Evolutionary conservation across 2,888 invertebrate genomes (phyloP).

Genomic region (Osmoderma eremita): DNA sequence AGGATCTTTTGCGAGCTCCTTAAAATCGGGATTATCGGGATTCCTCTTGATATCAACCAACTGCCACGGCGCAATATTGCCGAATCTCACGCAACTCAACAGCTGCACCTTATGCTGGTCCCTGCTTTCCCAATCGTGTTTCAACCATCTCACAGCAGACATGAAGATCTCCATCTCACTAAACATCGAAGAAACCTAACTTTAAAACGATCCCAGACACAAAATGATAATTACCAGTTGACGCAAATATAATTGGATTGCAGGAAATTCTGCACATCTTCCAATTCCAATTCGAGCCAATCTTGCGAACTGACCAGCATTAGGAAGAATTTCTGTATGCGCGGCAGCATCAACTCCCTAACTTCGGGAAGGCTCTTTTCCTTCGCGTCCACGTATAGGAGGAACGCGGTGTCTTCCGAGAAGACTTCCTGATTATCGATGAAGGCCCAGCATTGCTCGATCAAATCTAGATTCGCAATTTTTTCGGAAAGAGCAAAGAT

Average conservation of each 20-base stretch:
- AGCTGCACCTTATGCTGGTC: conserved; percentile 69
- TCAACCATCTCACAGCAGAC: conserved; percentile 83
- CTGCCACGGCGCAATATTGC: conserved; percentile 83
- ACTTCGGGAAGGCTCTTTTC: conserved; percentile 68
- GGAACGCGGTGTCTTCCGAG: conserved; percentile 78
- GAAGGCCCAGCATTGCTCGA: conserved; percentile 82
- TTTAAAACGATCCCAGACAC: background rate
- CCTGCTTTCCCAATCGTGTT: conserved; percentile 75
- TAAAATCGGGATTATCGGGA: conserved; percentile 77
- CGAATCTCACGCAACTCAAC: conserved; percentile 79
- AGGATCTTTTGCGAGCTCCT: conserved; percentile 73
- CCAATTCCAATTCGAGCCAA: conserved; percentile 73
- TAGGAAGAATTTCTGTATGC: conserved; percentile 80
- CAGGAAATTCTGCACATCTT: conserved; percentile 75
- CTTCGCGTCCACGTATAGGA: conserved; percentile 69
- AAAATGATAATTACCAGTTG: conserved; percentile 68
- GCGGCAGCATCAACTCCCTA: conserved; percentile 77
- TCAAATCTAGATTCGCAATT: conserved; percentile 68
- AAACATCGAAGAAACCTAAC: conserved; percentile 5
- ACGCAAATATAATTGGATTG: conserved; percentile 79
- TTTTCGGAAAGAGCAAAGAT: background rate
- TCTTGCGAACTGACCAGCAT: conserved; percentile 80
- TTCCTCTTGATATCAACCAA: conserved; percentile 81
- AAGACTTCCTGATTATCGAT: conserved; percentile 76
- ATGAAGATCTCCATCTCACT: conserved; percentile 82